Base-by-base conservation (phyloP, 2,113 vertebrate species). In the Dasypus novemcinctus region DNA sequence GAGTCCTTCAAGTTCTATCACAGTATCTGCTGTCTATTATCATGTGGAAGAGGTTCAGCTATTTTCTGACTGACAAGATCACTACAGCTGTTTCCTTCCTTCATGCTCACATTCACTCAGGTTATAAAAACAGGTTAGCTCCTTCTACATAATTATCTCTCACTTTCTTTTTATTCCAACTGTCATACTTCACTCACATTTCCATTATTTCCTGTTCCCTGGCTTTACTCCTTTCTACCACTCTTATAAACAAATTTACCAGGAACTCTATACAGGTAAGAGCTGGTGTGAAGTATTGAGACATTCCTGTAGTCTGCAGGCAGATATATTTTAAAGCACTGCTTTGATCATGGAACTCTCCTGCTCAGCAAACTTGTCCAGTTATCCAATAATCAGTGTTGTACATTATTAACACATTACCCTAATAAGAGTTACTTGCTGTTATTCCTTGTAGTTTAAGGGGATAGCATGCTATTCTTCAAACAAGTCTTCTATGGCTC, bases 191-290 rank as follows among this genome's bases (percentile, higher is more conserved):
- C 41, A 71, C 76, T 63, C 90, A 96, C 66, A 66, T 75, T 68
- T 95, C 90, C 59, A 0, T 52, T 61, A 95, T 82, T 81, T 96
- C 94, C 87, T 75, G 64, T 93, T 95, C 78, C 83, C 84, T 1
- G 2, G 86, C 64, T 76, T 96, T 97, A 17, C 69, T 94, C 29
- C 59, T 95, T 88, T 93, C 91, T 94, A 75, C 64, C 93, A 93
- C 82, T 90, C 93, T 85, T 85, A 71, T n/a, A 29, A 76, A 92
- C 93, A 90, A 95, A 93, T 92, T 92, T 89, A 96, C 52, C 43
- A 90, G 89, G 92, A 85, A 94, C 71, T 29, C 23, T 52, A 79
- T 38, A 63, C 57, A 84, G 15, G n/a, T 27, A 13, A 63, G 63
- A 54, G 46, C 25, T 57, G 38, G 36, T 80, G 81, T 71, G 91